Percentiles rank a stretch among this genome's conserved stretches.
Conservation (phyloP, 2,797 vertebrate genomes). For the Calcarius lapponicus region DNA sequence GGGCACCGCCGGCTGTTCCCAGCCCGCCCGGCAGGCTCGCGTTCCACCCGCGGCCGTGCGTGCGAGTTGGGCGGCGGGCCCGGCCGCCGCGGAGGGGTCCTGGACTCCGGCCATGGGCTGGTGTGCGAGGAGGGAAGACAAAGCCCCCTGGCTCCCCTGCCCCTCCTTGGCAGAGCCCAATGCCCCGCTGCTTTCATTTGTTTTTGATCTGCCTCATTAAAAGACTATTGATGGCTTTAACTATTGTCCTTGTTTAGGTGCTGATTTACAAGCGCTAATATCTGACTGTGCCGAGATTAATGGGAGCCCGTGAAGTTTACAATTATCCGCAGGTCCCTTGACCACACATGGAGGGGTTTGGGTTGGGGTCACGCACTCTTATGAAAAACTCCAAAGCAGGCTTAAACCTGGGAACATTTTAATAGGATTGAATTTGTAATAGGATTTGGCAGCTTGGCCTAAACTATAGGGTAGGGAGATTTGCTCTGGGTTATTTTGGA, state of each 20-base stretch:
- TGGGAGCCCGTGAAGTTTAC: slow-evolving; percentile 83
- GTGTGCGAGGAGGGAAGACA: slow-evolving; percentile 69
- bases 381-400: slow-evolving; percentile 85
- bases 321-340: slow-evolving; percentile 83
- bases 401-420: slow-evolving; percentile 86
- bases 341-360: slow-evolving; percentile 86
- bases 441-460: slow-evolving; percentile 83
- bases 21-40: neutral
- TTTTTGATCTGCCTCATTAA: slow-evolving; percentile 90
- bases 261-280: slow-evolving; percentile 87
- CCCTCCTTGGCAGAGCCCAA: slow-evolving; percentile 76
- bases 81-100: slow-evolving; percentile 42
- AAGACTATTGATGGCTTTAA: slow-evolving; percentile 87
- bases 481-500: neutral
- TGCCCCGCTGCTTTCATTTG: slow-evolving; percentile 85
- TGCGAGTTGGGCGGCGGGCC: neutral
- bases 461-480: slow-evolving; percentile 71
- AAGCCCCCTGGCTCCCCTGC: slow-evolving; percentile 71
- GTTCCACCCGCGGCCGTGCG: neutral
- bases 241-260: slow-evolving; percentile 86
- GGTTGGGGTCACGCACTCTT: slow-evolving; percentile 79
- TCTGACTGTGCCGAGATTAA: slow-evolving; percentile 85
- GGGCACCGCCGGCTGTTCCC: neutral
- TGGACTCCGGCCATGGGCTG: slow-evolving; percentile 53
- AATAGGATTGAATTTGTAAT: slow-evolving; percentile 89